Conservation (phyloP, 2,113 vertebrate species). For the Seriola dumerili region DNA sequence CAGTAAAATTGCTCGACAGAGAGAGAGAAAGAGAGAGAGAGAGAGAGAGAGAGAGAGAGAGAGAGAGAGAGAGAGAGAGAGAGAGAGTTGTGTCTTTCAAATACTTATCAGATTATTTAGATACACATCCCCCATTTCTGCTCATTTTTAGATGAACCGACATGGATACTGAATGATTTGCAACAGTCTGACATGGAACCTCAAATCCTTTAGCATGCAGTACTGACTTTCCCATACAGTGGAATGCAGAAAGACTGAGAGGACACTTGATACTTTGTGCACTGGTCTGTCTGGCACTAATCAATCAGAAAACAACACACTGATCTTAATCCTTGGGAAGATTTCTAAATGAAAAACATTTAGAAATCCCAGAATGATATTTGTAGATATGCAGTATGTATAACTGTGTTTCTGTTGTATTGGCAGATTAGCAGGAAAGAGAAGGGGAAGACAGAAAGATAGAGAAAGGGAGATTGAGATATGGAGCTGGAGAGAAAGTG, state of each 20-base stretch:
- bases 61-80: slow-evolving; percentile 14
- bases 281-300: slow-evolving; percentile 60
- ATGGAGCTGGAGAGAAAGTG: slow-evolving; percentile 36
- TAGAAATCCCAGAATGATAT: slow-evolving; percentile 32
- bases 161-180: slow-evolving; percentile 75
- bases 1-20: slow-evolving; percentile 46
- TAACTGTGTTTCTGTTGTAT: slow-evolving; percentile 13
- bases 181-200: slow-evolving; percentile 61
- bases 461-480: slow-evolving; percentile 15
- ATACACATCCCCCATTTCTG: slow-evolving; percentile 65
- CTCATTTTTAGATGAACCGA: slow-evolving; percentile 64
- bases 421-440: slow-evolving; percentile 41
- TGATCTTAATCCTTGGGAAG: slow-evolving; percentile 45
- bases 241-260: slow-evolving; percentile 71
- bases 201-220: slow-evolving; percentile 62
- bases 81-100: slow-evolving; percentile 43
- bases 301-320: slow-evolving; percentile 63
- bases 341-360: slow-evolving; percentile 34
- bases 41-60: slow-evolving; percentile 19
- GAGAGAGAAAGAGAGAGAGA: slow-evolving; percentile 13
- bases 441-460: slow-evolving; percentile 15
- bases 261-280: slow-evolving; percentile 65
- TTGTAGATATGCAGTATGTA: background rate
- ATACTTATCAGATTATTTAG: slow-evolving; percentile 72
- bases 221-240: slow-evolving; percentile 69